These are phyloP conservation scores for Entosphenus tridentatus DNA, from an alignment of 2,113 vertebrate species.

Conservation along the genomic window DNA sequence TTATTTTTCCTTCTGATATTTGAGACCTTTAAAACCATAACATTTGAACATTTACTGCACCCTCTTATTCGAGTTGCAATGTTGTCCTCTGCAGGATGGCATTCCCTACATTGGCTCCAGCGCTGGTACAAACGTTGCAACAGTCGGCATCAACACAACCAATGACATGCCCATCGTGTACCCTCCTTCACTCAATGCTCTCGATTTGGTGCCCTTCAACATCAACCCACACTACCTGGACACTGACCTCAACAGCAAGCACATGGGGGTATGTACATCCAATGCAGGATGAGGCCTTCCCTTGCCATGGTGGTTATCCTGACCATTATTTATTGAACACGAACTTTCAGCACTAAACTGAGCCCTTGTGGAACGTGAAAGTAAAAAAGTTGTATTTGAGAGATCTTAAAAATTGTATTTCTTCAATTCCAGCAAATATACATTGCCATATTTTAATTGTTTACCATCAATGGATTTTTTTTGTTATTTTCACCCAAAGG, in stretches of 20 bases:
- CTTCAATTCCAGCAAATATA: neutral
- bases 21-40: too few relatives aligned
- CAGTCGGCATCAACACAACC: slow-evolving; percentile 47
- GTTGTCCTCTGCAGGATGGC: slow-evolving; percentile 30
- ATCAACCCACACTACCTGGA: slow-evolving; percentile 63
- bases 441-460: too few relatives aligned
- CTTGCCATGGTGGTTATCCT: neutral
- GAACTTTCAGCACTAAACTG: neutral
- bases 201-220: slow-evolving; percentile 54
- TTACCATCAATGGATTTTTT: neutral
- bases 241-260: slow-evolving; percentile 29
- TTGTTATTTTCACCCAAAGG: slow-evolving; percentile 19
- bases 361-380: neutral
- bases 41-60: too few relatives aligned
- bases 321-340: neutral
- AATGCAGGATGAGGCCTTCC: neutral
- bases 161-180: slow-evolving; percentile 65
- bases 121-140: slow-evolving; percentile 45
- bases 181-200: slow-evolving; percentile 36
- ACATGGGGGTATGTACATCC: slow-evolving; percentile 40
- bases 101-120: slow-evolving; percentile 55
- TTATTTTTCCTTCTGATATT: too few relatives aligned
- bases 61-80: too few relatives aligned
- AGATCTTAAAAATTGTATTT: neutral
- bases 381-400: neutral